A percentile compares a stretch with the other conserved stretches of the same genome.
Evolutionary conservation across 2,888 invertebrate genomes (phyloP).

Genomic region (Coleophora deauratella): DNA sequence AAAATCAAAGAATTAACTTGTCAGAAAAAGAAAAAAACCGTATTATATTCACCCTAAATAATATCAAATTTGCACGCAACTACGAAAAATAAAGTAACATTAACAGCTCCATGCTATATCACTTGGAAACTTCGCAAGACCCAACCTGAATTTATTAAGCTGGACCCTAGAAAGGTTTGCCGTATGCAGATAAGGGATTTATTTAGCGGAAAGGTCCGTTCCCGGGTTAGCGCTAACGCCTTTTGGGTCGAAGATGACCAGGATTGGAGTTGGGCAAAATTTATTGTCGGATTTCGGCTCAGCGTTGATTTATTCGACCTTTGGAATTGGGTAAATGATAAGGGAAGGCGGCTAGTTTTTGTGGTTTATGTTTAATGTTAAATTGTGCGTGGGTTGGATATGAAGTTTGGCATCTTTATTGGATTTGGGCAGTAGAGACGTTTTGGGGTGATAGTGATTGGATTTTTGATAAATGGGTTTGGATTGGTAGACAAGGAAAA

Average conservation of each 20-base stretch:
- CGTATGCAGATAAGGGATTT: conserved; percentile 76
- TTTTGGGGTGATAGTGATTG: not conserved
- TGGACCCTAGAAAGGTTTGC: conserved; percentile 74
- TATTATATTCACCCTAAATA: too few species aligned
- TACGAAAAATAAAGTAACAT: too few species aligned
- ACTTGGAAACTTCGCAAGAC: conserved; percentile 55
- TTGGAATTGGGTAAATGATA: conserved; percentile 21
- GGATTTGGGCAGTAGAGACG: too few species aligned
- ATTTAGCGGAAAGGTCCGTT: conserved; percentile 74
- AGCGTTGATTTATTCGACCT: conserved; percentile 63
- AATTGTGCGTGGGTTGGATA: too few species aligned
- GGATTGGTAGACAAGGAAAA: too few species aligned
- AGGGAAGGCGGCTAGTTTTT: conserved; percentile 24
- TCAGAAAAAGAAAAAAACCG: too few species aligned
- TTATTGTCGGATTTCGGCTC: conserved; percentile 67
- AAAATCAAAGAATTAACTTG: too few species aligned
- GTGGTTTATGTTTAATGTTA: conserved; percentile 6
- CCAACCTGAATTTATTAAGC: conserved; percentile 75
- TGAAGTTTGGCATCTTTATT: too few species aligned
- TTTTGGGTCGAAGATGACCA: conserved; percentile 69
- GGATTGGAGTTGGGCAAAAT: conserved; percentile 55
- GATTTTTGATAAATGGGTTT: not conserved
- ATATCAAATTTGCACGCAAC: too few species aligned
- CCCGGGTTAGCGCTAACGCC: conserved; percentile 66
- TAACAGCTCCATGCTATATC: conserved; percentile 39